Percentiles rank a stretch among this genome's conserved stretches.
Conservation (phyloP, 2,888 invertebrate species). For the Steromphala cineraria region DNA sequence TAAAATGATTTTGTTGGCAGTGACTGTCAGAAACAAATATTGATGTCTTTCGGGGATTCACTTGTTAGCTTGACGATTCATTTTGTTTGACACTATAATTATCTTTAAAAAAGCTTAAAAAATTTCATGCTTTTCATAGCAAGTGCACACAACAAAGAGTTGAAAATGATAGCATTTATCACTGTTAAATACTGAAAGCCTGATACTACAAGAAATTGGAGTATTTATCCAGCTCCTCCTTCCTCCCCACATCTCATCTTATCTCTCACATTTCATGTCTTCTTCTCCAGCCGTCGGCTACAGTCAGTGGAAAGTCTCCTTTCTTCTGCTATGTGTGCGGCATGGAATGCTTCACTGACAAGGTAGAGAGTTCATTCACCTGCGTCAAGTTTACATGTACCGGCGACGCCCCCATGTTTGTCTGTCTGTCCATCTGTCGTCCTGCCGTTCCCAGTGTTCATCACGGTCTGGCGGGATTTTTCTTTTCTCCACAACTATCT, state of each 20-base stretch:
- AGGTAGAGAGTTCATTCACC: conserved; percentile 36
- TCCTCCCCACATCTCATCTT: background rate
- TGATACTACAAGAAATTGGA: background rate
- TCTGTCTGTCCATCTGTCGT: too few species aligned
- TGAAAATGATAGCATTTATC: too few species aligned
- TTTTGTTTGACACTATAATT: too few species aligned
- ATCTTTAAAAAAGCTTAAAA: too few species aligned
- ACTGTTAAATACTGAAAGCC: too few species aligned
- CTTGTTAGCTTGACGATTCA: too few species aligned
- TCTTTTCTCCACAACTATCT: background rate
- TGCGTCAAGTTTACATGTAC: background rate
- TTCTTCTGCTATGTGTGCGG: conserved; percentile 61
- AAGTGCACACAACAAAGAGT: too few species aligned
- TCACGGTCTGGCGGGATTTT: background rate
- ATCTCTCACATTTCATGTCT: background rate
- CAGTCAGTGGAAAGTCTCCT: background rate
- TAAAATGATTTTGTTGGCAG: too few species aligned
- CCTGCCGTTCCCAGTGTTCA: too few species aligned
- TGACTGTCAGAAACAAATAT: too few species aligned
- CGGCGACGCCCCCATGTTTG: background rate
- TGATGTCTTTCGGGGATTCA: too few species aligned
- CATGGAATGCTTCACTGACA: conserved; percentile 54
- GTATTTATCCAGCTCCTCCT: background rate
- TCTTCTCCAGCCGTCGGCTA: background rate
- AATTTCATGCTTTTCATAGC: too few species aligned